Percentiles rank a stretch among this genome's conserved stretches.
These are phyloP conservation scores for Tangara arthus DNA, from an alignment of 2,797 vertebrate genomes.

Conservation along the genomic window DNA sequence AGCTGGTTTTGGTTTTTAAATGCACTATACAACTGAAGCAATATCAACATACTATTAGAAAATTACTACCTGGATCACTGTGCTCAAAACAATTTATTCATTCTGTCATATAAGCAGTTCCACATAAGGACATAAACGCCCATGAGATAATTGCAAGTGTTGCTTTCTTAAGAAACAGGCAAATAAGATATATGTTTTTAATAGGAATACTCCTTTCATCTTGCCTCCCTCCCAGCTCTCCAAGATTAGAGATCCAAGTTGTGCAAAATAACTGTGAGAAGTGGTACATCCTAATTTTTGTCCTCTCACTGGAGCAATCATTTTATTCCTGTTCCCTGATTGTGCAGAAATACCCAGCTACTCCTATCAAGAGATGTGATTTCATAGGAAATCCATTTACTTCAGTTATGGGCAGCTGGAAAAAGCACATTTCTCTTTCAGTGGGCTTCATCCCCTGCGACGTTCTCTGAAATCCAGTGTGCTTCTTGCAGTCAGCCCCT, in stretches of 20 bases:
- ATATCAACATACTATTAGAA: neutral
- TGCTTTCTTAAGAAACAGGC: neutral
- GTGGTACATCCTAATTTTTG: neutral
- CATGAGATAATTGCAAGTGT: neutral
- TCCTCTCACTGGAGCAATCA: neutral
- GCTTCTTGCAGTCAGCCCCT: neutral
- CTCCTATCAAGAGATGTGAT: neutral
- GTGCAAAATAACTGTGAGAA: neutral
- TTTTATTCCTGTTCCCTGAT: neutral
- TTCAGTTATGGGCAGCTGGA: neutral
- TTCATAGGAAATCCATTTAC: neutral
- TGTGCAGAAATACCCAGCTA: neutral
- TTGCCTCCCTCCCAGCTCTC: neutral
- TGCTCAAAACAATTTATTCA: constrained; percentile 29
- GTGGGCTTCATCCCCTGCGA: neutral
- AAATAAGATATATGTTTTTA: neutral
- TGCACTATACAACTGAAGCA: neutral
- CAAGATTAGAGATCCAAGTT: neutral
- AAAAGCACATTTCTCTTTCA: neutral
- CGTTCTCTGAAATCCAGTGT: neutral
- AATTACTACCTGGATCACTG: neutral
- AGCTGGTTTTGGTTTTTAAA: neutral
- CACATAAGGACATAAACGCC: neutral
- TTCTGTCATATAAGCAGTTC: constrained; percentile 14
- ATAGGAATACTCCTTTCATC: neutral